phyloP scores from a whole-genome alignment of 1,140 invertebrate genomes.

The Zophobas morio region DNA sequence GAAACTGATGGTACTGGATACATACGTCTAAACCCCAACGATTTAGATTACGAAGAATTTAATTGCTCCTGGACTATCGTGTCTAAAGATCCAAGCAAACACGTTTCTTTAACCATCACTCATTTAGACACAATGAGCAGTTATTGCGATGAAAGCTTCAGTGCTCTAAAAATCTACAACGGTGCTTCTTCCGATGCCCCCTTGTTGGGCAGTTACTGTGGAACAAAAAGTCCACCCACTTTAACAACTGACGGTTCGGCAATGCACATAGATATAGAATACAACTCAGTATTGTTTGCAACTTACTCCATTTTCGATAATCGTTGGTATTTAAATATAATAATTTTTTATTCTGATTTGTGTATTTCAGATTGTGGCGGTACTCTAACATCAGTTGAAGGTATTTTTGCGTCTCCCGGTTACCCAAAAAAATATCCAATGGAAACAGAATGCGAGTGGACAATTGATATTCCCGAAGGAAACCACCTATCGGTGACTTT shows the following conservation, averaged over 20 bases:
- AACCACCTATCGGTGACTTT: constrained; percentile 80
- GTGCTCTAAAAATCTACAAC: constrained; percentile 73
- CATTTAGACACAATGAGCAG: constrained; percentile 69
- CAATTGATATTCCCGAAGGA: constrained; percentile 75
- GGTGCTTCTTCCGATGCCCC: constrained; percentile 79
- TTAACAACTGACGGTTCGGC: constrained; percentile 74
- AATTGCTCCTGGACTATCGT: constrained; percentile 78
- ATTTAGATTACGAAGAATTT: constrained; percentile 35
- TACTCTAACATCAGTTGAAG: constrained; percentile 69
- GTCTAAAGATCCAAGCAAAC: constrained; percentile 72
- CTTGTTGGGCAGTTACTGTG: constrained; percentile 77
- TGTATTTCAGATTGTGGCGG: constrained; percentile 72
- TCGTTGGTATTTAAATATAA: constrained; percentile 66
- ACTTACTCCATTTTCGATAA: constrained; percentile 74
- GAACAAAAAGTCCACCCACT: constrained; percentile 72
- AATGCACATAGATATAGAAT: constrained; percentile 66
- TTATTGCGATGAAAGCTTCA: constrained; percentile 59
- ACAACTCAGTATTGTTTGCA: constrained; percentile 67
- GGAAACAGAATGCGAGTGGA: constrained; percentile 82
- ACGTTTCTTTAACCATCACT: constrained; percentile 81
- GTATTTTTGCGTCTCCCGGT: constrained; percentile 76
- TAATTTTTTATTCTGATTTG: constrained; percentile 43
- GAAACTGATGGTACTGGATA: constrained; percentile 73
- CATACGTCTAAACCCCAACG: constrained; percentile 57
- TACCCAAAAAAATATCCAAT: constrained; percentile 77